phyloP scores from a whole-genome alignment of 1,140 invertebrate species.

The Lithobius niger region DNA sequence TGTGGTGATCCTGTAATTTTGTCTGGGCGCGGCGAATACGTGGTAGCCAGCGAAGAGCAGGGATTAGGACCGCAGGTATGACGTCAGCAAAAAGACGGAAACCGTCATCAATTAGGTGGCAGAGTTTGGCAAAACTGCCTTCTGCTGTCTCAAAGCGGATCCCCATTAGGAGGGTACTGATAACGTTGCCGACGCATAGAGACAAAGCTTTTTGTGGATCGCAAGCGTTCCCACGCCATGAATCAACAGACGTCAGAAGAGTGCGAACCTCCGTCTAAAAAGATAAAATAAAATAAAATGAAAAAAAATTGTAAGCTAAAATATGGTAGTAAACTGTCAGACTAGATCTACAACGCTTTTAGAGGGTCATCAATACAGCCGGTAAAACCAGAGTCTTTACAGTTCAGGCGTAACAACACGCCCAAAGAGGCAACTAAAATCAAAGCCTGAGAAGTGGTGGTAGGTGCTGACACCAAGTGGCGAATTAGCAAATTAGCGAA shows the following conservation, averaged over 20 bases:
- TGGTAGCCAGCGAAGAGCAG: constrained; percentile 53
- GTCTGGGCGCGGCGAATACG: constrained; percentile 51
- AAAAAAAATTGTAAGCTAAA: neutral
- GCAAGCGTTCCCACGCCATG: constrained; percentile 44
- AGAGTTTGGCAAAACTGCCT: constrained; percentile 56
- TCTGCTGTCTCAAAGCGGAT: constrained; percentile 65
- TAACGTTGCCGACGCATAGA: constrained; percentile 77
- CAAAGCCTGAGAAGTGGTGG: no score
- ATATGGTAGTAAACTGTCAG: neutral
- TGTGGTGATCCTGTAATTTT: constrained; percentile 59
- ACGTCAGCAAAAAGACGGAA: constrained; percentile 61
- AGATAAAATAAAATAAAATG: constrained; percentile 15
- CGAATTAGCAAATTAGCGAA: no score
- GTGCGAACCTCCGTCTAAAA: constrained; percentile 58
- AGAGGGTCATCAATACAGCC: no score
- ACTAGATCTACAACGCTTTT: no score
- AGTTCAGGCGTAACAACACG: no score
- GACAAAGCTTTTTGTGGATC: constrained; percentile 56
- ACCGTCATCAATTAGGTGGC: constrained; percentile 71
- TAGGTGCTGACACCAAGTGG: no score
- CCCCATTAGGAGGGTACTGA: constrained; percentile 80
- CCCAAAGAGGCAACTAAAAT: no score
- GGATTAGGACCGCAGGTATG: constrained; percentile 53
- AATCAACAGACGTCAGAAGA: constrained; percentile 47
- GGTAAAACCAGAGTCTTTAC: no score